Evolutionary conservation across 1,140 invertebrate genomes (phyloP), one percentile per base, ranked within the genome.

Genomic region (Himalopsyche phryganea): DNA sequence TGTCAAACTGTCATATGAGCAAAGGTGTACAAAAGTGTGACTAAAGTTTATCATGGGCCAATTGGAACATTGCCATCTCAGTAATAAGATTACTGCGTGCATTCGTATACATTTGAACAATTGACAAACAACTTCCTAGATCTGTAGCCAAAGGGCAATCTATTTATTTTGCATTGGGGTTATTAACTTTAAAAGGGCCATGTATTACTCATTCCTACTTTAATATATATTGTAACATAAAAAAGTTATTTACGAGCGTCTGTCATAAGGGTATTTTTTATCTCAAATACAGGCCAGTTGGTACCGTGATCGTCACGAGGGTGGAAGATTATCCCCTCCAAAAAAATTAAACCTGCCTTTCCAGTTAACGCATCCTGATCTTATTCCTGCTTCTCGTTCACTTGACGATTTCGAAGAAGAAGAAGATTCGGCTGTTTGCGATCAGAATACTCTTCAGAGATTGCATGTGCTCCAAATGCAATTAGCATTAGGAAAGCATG

Each of bases 381-480:
- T 67, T 63, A 55, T 67, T 68, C 58, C 61, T 58, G 63, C 67
- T 61, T 66, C 62, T 44, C 62, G 52, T 61, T 67, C 64, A 60
- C 13, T 38, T 14, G 62, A 60, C 6, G 58, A 60, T 7, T 51
- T 38, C 20, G 59, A 59, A 47, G 67, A 71, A 63, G 58, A 64
- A 50, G 56, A 65, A 53, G 60, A 69, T 47, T 63, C 66, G 23
- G 17, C 60, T n/a, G n/a, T 5, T 40, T 3, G 11, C 3, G 67
- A 68, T 55, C 62, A 66, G 55, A 71, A 70, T 58, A 67, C 66
- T 14, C 67, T 60, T 19, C 67, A 74, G 57, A 58, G 60, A 45
- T 52, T 66, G 9, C 67, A 68, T 45, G 66, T 78, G 20, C 56
- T 76, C 44, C 70, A 76, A 64, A 77, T 75, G 69, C 75, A 77